Conservation (phyloP, 2,888 invertebrate genomes). For the Platycheirus rosarum region DNA sequence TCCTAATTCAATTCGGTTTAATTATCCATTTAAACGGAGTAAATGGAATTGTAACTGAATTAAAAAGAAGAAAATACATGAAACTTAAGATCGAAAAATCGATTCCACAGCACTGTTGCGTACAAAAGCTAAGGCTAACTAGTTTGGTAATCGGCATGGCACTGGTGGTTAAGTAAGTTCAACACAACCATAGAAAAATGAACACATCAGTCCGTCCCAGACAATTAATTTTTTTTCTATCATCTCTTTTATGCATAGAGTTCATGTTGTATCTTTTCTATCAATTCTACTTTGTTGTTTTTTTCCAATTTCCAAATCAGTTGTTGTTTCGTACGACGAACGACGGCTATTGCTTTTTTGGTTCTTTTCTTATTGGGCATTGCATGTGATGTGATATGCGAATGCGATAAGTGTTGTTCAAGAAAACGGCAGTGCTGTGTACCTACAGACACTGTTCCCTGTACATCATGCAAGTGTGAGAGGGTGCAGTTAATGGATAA, state of each 20-base stretch:
- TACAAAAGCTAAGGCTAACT: too few species aligned
- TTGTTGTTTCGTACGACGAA: constrained; percentile 23
- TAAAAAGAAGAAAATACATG: too few species aligned
- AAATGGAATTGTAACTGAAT: too few species aligned
- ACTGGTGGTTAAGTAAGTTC: not conserved
- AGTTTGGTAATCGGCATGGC: too few species aligned
- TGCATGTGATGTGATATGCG: constrained; percentile 32
- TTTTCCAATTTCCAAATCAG: constrained; percentile 63
- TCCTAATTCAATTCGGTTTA: too few species aligned
- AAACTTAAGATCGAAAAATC: too few species aligned
- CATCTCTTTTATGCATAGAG: constrained; percentile 32
- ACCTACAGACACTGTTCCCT: too few species aligned
- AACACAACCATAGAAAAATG: constrained; percentile 20
- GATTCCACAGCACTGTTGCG: constrained; percentile 16
- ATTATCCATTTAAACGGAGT: too few species aligned
- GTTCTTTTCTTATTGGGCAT: constrained; percentile 29
- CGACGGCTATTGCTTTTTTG: constrained; percentile 14
- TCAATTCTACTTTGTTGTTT: constrained; percentile 67
- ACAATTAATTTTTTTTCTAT: constrained; percentile 41
- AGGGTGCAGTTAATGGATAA: constrained; percentile 26
- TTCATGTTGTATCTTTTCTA: constrained; percentile 48
- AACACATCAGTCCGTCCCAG: constrained; percentile 43
- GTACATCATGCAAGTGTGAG: constrained; percentile 25
- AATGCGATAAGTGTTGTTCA: constrained; percentile 32
- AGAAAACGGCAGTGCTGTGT: constrained; percentile 17